phyloP scores from a whole-genome alignment of 2,113 vertebrate species.

The Perccottus glenii region DNA sequence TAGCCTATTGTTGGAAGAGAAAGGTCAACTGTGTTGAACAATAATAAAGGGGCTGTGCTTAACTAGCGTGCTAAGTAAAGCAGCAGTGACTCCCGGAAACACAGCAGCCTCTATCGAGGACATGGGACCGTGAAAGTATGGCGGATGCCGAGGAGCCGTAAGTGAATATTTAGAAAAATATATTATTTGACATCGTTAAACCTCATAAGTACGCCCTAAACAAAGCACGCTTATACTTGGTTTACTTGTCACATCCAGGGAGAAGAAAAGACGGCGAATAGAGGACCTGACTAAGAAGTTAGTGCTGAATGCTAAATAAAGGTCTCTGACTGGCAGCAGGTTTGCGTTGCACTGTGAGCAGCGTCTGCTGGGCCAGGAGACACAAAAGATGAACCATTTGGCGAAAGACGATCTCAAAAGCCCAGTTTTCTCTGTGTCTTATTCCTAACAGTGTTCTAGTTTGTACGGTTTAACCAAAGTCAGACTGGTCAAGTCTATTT shows the following conservation, averaged over 20 bases:
- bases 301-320: constrained; percentile 86
- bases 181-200: constrained; percentile 7
- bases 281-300: constrained; percentile 98
- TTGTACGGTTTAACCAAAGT: no score
- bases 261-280: constrained; percentile 99
- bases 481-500: no score
- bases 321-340: constrained; percentile 75
- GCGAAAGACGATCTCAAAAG: neutral
- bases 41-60: no score
- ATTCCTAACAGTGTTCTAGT: no score
- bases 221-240: constrained; percentile 74
- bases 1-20: neutral
- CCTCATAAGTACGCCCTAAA: neutral
- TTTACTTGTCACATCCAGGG: constrained; percentile 90
- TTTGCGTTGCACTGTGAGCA: constrained; percentile 69
- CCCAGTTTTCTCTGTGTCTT: neutral
- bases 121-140: constrained; percentile 88
- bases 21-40: neutral
- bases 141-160: constrained; percentile 96
- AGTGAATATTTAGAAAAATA: constrained; percentile 77
- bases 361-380: constrained; percentile 68
- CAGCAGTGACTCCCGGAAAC: constrained; percentile 58
- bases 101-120: constrained; percentile 64
- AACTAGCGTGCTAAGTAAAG: neutral
- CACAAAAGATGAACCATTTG: constrained; percentile 25